These are phyloP conservation scores for Hermetia illucens DNA, from an alignment of 1,140 invertebrate species.

Conservation along the genomic window DNA sequence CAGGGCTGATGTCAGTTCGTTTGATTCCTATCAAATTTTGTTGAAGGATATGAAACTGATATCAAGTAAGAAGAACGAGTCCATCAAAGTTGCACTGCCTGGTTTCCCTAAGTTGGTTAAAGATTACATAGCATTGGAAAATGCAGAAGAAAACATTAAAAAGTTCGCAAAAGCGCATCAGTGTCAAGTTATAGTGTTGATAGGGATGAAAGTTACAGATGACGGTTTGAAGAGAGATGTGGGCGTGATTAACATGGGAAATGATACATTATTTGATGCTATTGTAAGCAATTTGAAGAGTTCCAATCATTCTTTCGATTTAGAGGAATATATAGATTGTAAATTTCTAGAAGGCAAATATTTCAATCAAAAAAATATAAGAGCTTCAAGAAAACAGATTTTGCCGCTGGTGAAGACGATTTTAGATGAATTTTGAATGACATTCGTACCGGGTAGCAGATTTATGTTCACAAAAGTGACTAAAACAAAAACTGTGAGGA, in stretches of 20 bases:
- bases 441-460: no score
- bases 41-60: constrained; percentile 49
- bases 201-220: constrained; percentile 36
- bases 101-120: constrained; percentile 40
- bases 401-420: constrained; percentile 39
- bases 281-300: constrained; percentile 13
- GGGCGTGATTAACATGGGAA: constrained; percentile 30
- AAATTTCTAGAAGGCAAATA: constrained; percentile 23
- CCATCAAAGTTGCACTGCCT: constrained; percentile 37
- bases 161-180: constrained; percentile 32
- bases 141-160: constrained; percentile 28
- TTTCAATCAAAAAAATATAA: constrained; percentile 37
- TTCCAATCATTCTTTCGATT: constrained; percentile 12
- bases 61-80: constrained; percentile 8
- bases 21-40: constrained; percentile 40
- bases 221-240: constrained; percentile 34
- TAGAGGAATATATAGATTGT: constrained; percentile 10
- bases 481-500: no score
- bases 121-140: constrained; percentile 33
- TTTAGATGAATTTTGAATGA: constrained; percentile 13
- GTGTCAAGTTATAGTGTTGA: constrained; percentile 30
- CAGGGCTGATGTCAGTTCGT: constrained; percentile 38
- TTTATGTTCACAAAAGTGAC: no score
- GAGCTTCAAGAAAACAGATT: constrained; percentile 44
- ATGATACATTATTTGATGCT: constrained; percentile 10